These are phyloP conservation scores for Ptychoptera contaminata DNA, from an alignment of 2,888 invertebrate genomes.

Conservation along the genomic window DNA sequence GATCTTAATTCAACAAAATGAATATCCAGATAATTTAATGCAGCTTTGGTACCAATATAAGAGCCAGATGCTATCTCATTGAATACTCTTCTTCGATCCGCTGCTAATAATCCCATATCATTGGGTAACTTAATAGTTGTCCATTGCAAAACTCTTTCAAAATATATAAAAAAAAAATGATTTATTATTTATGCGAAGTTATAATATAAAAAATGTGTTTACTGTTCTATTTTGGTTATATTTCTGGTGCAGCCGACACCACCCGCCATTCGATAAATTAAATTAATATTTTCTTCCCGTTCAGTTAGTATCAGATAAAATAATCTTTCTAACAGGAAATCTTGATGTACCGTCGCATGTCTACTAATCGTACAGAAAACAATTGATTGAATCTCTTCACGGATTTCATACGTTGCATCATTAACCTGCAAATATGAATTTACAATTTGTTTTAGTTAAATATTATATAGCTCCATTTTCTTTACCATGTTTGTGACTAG, in stretches of 20 bases:
- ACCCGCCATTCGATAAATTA: background rate
- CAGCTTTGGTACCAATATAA: background rate
- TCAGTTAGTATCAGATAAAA: background rate
- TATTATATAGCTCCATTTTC: background rate
- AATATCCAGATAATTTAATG: background rate
- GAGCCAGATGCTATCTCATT: background rate
- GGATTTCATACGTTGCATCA: background rate
- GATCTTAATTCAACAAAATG: background rate
- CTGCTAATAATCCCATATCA: background rate
- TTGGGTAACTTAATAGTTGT: too few species aligned
- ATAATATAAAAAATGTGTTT: background rate
- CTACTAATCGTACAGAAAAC: background rate
- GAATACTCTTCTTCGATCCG: background rate
- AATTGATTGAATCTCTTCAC: background rate
- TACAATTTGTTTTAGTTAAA: background rate
- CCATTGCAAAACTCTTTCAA: too few species aligned
- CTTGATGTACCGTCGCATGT: background rate
- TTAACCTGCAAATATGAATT: background rate
- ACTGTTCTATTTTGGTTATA: background rate
- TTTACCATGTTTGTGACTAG: background rate
- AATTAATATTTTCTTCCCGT: background rate
- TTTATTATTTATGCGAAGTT: background rate
- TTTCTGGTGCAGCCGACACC: conserved; percentile 1
- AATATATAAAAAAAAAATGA: background rate
- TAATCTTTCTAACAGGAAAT: background rate